These are phyloP conservation scores for Sarcophaga rosellei DNA, from an alignment of 2,888 invertebrate species.

Conservation along the genomic window DNA sequence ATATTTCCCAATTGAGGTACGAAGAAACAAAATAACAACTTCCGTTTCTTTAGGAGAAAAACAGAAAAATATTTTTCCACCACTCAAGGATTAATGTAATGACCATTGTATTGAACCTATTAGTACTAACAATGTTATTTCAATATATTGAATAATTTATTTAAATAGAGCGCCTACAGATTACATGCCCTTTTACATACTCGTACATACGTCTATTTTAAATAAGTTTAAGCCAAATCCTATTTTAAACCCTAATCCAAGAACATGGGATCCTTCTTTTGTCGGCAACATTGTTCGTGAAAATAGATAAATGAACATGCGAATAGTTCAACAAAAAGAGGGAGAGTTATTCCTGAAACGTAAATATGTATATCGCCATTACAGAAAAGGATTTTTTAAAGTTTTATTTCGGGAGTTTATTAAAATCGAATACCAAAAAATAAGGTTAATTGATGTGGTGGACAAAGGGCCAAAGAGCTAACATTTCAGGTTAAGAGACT, in stretches of 20 bases:
- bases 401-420: no score
- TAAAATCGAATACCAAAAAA: no score
- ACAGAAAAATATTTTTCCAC: slow-evolving; percentile 35
- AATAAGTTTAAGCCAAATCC: slow-evolving; percentile 54
- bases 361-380: no score
- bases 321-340: no score
- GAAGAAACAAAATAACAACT: slow-evolving; percentile 38
- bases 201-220: slow-evolving; percentile 8
- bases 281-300: background rate
- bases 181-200: slow-evolving; percentile 29
- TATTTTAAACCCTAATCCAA: slow-evolving; percentile 60
- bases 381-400: no score
- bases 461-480: no score
- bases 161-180: slow-evolving; percentile 65
- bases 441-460: no score
- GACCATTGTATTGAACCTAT: slow-evolving; percentile 47
- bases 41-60: slow-evolving; percentile 45
- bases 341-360: no score
- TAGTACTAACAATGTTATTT: slow-evolving; percentile 48
- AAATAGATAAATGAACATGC: background rate
- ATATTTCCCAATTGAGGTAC: slow-evolving; percentile 55
- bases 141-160: slow-evolving; percentile 65
- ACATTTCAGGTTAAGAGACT: no score
- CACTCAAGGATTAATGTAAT: slow-evolving; percentile 14
- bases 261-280: slow-evolving; percentile 44